Percentiles rank a stretch among this genome's conserved stretches.
Evolutionary conservation across 2,113 vertebrate genomes (phyloP).

Genomic region (Gambusia affinis): DNA sequence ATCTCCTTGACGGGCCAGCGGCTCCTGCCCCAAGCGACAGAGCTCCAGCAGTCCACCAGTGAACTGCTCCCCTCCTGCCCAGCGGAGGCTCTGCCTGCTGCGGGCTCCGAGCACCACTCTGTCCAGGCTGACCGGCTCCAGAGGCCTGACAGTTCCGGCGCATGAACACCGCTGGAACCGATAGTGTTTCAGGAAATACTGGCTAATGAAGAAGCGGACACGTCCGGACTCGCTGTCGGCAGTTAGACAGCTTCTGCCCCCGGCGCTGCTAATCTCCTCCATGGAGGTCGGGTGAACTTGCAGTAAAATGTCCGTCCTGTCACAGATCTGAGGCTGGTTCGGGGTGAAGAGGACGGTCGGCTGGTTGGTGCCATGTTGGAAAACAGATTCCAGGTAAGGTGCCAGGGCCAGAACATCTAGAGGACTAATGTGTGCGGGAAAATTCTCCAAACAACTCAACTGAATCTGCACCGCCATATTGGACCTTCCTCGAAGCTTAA

Average conservation of each 20-base stretch:
- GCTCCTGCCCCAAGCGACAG: conserved; percentile 56
- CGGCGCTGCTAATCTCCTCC: conserved; percentile 59
- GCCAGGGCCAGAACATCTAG: conserved; percentile 61
- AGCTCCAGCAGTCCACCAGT: conserved; percentile 63
- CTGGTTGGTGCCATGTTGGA: conserved; percentile 41
- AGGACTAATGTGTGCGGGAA: conserved; percentile 67
- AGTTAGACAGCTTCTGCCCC: not conserved
- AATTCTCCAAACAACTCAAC: conserved; percentile 54
- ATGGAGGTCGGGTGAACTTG: conserved; percentile 62
- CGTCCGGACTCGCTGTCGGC: not conserved
- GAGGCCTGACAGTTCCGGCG: conserved; percentile 50
- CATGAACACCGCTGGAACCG: conserved; percentile 32
- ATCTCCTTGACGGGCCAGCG: conserved; percentile 77
- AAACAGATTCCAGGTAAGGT: conserved; percentile 50
- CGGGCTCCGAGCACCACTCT: conserved; percentile 76
- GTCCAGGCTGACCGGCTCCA: conserved; percentile 63
- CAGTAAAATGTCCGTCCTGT: conserved; percentile 63
- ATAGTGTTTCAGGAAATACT: conserved; percentile 66
- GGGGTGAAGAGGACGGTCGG: conserved; percentile 75
- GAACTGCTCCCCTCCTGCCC: conserved; percentile 65
- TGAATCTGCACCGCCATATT: conserved; percentile 70
- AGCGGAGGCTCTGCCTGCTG: conserved; percentile 59
- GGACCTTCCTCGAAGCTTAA: not conserved
- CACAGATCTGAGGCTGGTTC: conserved; percentile 25
- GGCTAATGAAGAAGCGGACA: conserved; percentile 75